Base-by-base conservation (phyloP, 2,797 vertebrate species). In the Micromesistius poutassou region DNA sequence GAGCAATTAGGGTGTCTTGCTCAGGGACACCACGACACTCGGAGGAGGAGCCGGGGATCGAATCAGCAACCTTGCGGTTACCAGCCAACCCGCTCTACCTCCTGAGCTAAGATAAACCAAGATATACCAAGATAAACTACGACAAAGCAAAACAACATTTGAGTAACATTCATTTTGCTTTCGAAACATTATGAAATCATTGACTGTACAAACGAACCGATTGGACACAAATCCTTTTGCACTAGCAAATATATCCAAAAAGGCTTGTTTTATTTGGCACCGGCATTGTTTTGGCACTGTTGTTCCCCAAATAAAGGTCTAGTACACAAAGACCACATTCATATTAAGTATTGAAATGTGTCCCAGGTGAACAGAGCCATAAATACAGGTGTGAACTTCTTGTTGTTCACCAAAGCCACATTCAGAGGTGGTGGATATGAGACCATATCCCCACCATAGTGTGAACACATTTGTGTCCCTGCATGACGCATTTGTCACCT, bases 401-500 rank as follows among this genome's bases (percentile, higher is more conserved):
- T 28, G 62, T 68, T 68, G n/a, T 68, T 28, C 62, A 68, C 62
- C 62, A 28, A 12, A 28, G 25, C 62, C 62, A 68, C 25, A 68
- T 28, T 28, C n/a, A 68, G 62, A 68, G 62, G 62, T 68, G 62
- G 62, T 68, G n/a, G n/a, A 68, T 28, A 28, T 12, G 62, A 68
- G 25, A 5, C 62, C n/a, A 16, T 7, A 68, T 68, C 62, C n/a
- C 62, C 62, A 28, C n/a, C n/a, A 5, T 16, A 4, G 62, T 28
- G 62, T 4, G n/a, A 68, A 68, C 62, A 68, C 62, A 28, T 68
- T 68, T 68, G 62, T 68, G 62, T 68, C 62, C 62, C 62, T 28
- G n/a, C 62, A 7, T 68, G 62, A 68, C 62, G 62, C 62, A 68
- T 68, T 68, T 68, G n/a, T 68, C 62, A 68, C 62, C 62, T 68